Base-by-base conservation (phyloP, 2,888 invertebrate species). In the Apeira syringaria region DNA sequence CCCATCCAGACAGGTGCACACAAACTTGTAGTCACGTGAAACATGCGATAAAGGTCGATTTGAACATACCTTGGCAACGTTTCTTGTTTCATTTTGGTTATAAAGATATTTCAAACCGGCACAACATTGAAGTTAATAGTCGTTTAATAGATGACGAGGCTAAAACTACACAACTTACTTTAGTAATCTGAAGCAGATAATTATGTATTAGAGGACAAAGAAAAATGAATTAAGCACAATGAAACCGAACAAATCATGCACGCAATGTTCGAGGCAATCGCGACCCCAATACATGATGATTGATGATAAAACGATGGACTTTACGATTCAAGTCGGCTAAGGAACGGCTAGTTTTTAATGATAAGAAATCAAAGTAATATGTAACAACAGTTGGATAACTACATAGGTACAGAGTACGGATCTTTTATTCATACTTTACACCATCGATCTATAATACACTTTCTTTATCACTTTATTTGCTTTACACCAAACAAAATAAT, bases 231-330 rank as follows among this genome's bases (percentile, higher is more conserved):
- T 12, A 47, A 53, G 52, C 61, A 54, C 60, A 61, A 53, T 59
- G 46, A 61, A 65, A 52, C 58, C 36, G 29, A 48, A 57, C 50
- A 32, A 41, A 39, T 44, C 43, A 43, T 25, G 47, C 74, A 75
- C 74, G 70, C 69, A 36, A 68, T 55, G 43, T 32, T 63, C 62
- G 64, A 68, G 64, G 55, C 57, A 67, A 59, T 68, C 61, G 54
- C 70, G 72, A 76, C 77, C 75, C 61, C 68, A 74, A 75, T 72
- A 69, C 59, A 57, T 64, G 53, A 54, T 49, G 68, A 73, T 72
- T 64, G 53, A 54, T 49, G 68, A 73, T 72, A 70, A 70, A 67
- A 62, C 54, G 59, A 64, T 66, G 64, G 68, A 74, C 66, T 71
- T 62, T 61, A 66, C 46, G 59, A 68, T 61, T 61, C 56, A 42